Evolutionary conservation across 2,113 vertebrate genomes (phyloP).

Genomic region (Maccullochella peelii): DNA sequence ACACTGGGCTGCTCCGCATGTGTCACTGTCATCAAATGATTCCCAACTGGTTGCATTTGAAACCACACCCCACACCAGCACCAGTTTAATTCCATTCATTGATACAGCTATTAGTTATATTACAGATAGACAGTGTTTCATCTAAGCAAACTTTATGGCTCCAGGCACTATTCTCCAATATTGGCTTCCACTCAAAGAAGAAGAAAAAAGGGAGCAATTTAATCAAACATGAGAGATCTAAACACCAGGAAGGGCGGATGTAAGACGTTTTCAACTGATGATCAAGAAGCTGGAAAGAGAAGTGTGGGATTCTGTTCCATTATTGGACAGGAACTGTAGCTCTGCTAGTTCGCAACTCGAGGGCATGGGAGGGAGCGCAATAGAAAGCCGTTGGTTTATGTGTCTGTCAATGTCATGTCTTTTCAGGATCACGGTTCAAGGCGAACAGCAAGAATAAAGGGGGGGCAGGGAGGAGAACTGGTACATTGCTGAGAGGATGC

Average conservation of each 20-base stretch:
- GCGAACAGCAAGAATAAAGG: conserved; percentile 59
- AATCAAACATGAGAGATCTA: conserved; percentile 67
- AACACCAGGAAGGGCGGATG: conserved; percentile 53
- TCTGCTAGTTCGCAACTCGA: conserved; percentile 40
- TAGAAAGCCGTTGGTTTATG: conserved; percentile 68
- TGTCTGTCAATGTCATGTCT: conserved; percentile 80
- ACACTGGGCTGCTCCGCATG: conserved; percentile 11
- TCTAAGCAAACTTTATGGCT: conserved; percentile 52
- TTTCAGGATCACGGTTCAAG: conserved; percentile 77
- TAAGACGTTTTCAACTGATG: conserved; percentile 53
- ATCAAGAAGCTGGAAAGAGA: conserved; percentile 54
- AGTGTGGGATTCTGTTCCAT: conserved; percentile 53
- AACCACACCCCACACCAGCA: conserved; percentile 13
- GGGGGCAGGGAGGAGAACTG: conserved; percentile 45
- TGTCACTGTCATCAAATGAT: conserved; percentile 23
- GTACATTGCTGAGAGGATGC: conserved; percentile 68
- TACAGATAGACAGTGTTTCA: conserved; percentile 47
- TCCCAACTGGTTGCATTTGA: background rate
- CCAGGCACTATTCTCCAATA: conserved; percentile 50
- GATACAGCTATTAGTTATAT: conserved; percentile 67
- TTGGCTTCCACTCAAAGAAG: conserved; percentile 49
- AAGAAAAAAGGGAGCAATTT: conserved; percentile 49
- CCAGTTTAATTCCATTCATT: conserved; percentile 48
- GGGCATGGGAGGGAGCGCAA: conserved; percentile 59
- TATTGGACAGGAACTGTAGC: conserved; percentile 57